Evolutionary conservation across 2,888 invertebrate species (phyloP).

Genomic region (Eupsilia transversa): DNA sequence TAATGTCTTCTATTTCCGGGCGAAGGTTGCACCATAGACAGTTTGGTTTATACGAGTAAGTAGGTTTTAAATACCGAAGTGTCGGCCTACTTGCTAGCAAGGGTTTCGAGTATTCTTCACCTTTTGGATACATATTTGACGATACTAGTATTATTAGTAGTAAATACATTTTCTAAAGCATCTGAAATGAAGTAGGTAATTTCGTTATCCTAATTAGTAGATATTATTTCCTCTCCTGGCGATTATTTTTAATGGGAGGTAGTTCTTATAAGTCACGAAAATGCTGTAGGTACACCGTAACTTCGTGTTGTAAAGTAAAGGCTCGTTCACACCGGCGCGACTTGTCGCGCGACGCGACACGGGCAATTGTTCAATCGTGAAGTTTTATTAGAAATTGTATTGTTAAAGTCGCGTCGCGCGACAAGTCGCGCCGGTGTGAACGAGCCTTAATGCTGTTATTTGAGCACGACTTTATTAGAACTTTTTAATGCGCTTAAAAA

Average conservation of each 20-base stretch:
- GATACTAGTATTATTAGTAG: conserved; percentile 39
- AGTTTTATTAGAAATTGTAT: too few relatives aligned
- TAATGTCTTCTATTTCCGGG: conserved; percentile 18
- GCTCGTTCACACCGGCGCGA: too few relatives aligned
- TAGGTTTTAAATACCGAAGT: conserved; percentile 30
- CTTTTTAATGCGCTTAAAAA: conserved; percentile 1
- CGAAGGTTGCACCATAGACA: conserved; percentile 49
- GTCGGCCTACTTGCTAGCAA: neutral
- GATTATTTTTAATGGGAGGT: neutral
- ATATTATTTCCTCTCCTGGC: neutral
- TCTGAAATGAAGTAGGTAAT: conserved; percentile 36
- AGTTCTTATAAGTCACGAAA: neutral
- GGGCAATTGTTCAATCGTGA: too few relatives aligned
- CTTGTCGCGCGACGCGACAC: too few relatives aligned
- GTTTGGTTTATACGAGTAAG: neutral
- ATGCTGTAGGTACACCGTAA: too few relatives aligned
- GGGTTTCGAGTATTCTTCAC: conserved; percentile 1
- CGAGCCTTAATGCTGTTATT: too few relatives aligned
- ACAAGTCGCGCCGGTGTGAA: too few relatives aligned
- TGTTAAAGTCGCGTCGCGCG: too few relatives aligned
- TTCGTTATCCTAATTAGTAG: neutral
- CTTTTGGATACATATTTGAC: conserved; percentile 12
- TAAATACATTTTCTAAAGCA: conserved; percentile 23
- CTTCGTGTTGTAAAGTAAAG: too few relatives aligned
- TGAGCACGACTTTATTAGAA: too few relatives aligned